Percentiles rank a stretch among this genome's conserved stretches.
Evolutionary conservation across 2,113 vertebrate genomes (phyloP).

Genomic region (Hydrochoerus hydrochaeris): DNA sequence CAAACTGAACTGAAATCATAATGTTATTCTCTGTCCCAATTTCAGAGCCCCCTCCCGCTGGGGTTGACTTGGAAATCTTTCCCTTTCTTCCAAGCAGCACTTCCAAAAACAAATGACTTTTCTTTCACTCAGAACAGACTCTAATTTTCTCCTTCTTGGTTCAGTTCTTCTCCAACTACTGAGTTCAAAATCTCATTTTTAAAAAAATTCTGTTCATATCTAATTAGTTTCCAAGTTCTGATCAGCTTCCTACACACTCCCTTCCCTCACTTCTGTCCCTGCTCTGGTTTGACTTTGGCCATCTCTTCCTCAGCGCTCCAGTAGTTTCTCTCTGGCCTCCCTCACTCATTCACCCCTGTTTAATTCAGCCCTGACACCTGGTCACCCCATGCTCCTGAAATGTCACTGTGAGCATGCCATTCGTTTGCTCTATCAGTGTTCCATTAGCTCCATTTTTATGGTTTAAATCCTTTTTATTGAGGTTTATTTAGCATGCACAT

Average conservation of each 20-base stretch:
- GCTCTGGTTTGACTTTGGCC: neutral
- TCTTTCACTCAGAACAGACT: neutral
- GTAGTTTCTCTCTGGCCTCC: neutral
- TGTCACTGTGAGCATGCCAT: neutral
- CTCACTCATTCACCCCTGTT: neutral
- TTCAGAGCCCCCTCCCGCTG: neutral
- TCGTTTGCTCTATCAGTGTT: neutral
- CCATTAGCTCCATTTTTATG: neutral
- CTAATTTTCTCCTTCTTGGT: neutral
- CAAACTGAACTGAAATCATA: neutral
- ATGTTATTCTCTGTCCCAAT: neutral
- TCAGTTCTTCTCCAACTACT: neutral
- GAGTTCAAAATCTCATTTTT: neutral
- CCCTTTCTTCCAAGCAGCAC: neutral
- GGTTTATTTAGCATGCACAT: neutral
- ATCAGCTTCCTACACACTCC: fast-evolving
- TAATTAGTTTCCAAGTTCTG: neutral
- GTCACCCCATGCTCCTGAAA: neutral
- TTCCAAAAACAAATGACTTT: neutral
- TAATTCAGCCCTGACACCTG: neutral
- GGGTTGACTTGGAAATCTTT: neutral
- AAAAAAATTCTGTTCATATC: neutral
- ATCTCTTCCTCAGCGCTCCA: neutral
- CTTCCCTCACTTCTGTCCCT: fast-evolving
- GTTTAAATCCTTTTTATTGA: neutral